Conservation (phyloP, 1,140 invertebrate species). For the Magallana ariakensis region DNA sequence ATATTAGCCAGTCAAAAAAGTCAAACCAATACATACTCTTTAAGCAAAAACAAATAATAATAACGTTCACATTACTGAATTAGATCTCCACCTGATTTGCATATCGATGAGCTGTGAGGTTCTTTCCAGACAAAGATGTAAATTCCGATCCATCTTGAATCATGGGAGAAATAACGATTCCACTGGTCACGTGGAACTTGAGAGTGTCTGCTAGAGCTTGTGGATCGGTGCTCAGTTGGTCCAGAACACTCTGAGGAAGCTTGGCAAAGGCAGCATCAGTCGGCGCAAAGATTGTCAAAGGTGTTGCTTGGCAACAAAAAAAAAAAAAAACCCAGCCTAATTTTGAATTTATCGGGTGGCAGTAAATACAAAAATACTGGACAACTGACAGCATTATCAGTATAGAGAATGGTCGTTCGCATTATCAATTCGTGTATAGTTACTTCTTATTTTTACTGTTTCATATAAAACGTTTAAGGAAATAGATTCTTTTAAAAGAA, state of each 20-base stretch:
- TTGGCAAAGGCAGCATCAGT: constrained; percentile 88
- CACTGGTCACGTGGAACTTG: constrained; percentile 59
- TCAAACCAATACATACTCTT: not conserved
- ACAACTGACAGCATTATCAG: too few species aligned
- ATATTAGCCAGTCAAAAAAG: too few species aligned
- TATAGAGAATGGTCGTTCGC: too few species aligned
- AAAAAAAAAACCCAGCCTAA: not conserved
- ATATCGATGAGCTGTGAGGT: constrained; percentile 21
- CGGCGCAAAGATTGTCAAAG: constrained; percentile 91
- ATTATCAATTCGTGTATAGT: too few species aligned
- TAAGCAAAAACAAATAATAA: not conserved
- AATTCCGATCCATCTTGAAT: constrained; percentile 41
- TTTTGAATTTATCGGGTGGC: too few species aligned
- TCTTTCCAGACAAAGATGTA: constrained; percentile 17
- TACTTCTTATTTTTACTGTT: too few species aligned
- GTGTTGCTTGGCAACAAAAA: constrained; percentile 63
- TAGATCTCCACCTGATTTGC: constrained; percentile 2
- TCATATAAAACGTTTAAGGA: too few species aligned
- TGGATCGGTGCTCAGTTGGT: constrained; percentile 71
- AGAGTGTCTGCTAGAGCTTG: constrained; percentile 75
- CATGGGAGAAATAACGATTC: constrained; percentile 52
- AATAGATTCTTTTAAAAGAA: too few species aligned
- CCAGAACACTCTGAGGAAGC: constrained; percentile 82
- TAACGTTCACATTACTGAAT: not conserved
- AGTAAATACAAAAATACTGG: too few species aligned